Percentiles rank a stretch among this genome's conserved stretches.
These are phyloP conservation scores for Polydrusus pterygomalis DNA, from an alignment of 2,888 invertebrate genomes.

Conservation along the genomic window DNA sequence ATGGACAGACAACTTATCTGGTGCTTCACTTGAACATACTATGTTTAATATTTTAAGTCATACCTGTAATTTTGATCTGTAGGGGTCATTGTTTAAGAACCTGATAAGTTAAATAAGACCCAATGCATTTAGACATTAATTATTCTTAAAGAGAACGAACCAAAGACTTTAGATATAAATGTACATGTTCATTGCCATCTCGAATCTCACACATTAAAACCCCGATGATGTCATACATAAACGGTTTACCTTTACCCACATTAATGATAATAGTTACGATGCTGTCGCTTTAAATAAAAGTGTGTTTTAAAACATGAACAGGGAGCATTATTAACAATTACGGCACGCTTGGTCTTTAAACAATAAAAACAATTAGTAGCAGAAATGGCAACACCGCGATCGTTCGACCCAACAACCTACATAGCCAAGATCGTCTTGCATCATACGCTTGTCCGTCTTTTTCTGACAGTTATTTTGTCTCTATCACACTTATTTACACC, in stretches of 20 bases:
- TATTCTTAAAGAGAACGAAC: too few species aligned
- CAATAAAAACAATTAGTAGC: not conserved
- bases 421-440: constrained; percentile 68
- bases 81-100: too few species aligned
- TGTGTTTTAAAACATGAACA: not conserved
- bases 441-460: constrained; percentile 58
- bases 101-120: too few species aligned
- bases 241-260: constrained; percentile 8
- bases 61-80: too few species aligned
- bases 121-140: too few species aligned
- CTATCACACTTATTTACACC: constrained; percentile 25
- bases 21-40: too few species aligned
- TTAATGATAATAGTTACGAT: not conserved
- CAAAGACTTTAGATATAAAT: not conserved
- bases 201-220: not conserved
- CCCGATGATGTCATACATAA: not conserved
- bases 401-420: constrained; percentile 67
- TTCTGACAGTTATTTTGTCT: constrained; percentile 27
- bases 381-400: constrained; percentile 26
- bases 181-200: not conserved
- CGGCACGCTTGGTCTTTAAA: constrained; percentile 18
- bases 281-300: not conserved
- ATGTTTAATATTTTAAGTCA: too few species aligned
- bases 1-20: too few species aligned
- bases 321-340: constrained; percentile 13